Percentiles rank a stretch among this genome's conserved stretches.
phyloP scores from a whole-genome alignment of 2,797 vertebrate genomes.

The Botia kubotai region DNA sequence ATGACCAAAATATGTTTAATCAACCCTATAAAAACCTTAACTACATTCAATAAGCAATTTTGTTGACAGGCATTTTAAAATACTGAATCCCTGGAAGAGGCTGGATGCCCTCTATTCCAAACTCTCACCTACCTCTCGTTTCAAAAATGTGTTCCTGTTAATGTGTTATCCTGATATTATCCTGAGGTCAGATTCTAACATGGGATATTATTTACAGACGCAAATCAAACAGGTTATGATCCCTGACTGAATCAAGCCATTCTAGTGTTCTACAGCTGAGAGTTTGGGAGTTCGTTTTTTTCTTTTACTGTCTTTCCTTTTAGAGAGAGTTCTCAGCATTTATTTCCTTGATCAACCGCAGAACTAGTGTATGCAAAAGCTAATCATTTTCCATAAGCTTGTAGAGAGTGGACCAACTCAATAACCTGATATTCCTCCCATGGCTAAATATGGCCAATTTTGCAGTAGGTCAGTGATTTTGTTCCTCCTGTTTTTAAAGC shows the following conservation, averaged over 20 bases:
- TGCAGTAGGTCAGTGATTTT: constrained; percentile 76
- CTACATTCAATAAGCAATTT: too few species aligned
- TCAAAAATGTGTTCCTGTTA: too few species aligned
- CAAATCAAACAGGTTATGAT: neutral
- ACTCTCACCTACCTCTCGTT: too few species aligned
- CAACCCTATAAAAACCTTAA: too few species aligned
- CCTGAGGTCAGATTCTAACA: too few species aligned
- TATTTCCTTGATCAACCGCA: constrained; percentile 73
- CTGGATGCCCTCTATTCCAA: too few species aligned
- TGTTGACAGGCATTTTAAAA: too few species aligned
- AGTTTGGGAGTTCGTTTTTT: constrained; percentile 57
- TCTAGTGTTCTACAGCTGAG: constrained; percentile 18
- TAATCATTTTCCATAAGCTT: constrained; percentile 78
- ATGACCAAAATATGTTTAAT: too few species aligned
- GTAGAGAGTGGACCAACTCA: constrained; percentile 83
- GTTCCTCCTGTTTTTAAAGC: constrained; percentile 61
- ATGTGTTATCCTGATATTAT: too few species aligned
- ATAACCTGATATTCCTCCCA: constrained; percentile 82
- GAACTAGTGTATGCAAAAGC: constrained; percentile 72
- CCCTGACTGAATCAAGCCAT: neutral
- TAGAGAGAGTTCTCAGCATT: constrained; percentile 60
- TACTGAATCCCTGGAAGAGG: too few species aligned
- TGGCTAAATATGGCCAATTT: constrained; percentile 83
- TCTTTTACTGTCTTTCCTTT: constrained; percentile 31
- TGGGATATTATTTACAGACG: too few species aligned